Base-by-base conservation (phyloP, 2,797 vertebrate species). In the Carcharodon carcharias region DNA sequence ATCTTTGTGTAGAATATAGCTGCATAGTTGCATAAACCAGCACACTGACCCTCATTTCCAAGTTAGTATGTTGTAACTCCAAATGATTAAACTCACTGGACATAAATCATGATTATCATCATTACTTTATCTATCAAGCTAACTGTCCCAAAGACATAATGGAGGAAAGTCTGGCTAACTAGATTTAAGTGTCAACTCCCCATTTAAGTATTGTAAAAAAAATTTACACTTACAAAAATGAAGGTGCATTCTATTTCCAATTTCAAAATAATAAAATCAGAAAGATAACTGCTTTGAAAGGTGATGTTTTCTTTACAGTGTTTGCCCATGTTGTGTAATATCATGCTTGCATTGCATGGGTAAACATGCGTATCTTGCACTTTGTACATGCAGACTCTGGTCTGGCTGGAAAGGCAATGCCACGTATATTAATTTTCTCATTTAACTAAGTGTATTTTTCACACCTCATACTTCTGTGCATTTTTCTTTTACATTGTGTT, bases 311-410 rank as follows among this genome's bases (percentile, higher is more conserved):
- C 16, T 69, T 69, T 50, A 50, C n/a, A 58, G 12, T 91, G 31
- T 93, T 93, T 93, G 67, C n/a, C 89, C 23, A 56, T 58, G 16
- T 77, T 95, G 35, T 56, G 12, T 77, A 95, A 95, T 31, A 56
- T 6, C 28, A 95, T 95, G 67, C 26, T 58, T 77, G 65, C 69
- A n/a, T 28, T 45, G n/a, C 94, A 73, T 56, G 12, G 54, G 69
- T 95, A 95, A 95, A 95, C 69, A 95, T 23, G 6, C 58, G 28
- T 54, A 58, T 56, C 6, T 58, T 95, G 94, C 28, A 95, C 94
- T 95, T 95, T 77, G 69, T 73, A 54, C 67, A n/a, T 6, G 50
- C 12, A 31, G 26, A 73, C 67, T 95, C 28, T 71, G 50, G 61
- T 65, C 61, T 65, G 21, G 61, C 8, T 65, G 45, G 58, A 95